Evolutionary conservation across 2,888 invertebrate genomes (phyloP), one percentile per base, ranked within the genome.

Genomic region (Pemphredon lugubris): DNA sequence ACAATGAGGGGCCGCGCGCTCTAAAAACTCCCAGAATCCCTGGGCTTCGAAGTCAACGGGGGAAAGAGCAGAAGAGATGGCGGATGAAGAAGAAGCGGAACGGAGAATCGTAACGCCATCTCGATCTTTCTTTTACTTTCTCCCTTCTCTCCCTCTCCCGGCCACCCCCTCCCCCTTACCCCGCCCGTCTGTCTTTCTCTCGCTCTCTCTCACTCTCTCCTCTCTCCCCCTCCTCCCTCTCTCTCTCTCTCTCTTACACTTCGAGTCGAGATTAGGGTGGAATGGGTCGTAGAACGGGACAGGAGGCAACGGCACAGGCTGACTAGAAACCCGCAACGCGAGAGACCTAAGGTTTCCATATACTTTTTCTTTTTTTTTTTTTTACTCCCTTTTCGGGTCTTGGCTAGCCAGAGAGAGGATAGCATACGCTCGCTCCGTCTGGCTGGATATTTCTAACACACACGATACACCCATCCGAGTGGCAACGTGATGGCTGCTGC

Each of bases 21-120:
- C 86, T 83, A 88, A 88, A 89, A 89, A 89, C 86, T 88, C 83
- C 84, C 83, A 84, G 86, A 88, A 88, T 87, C 84, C 86, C 84
- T 67, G 72, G 77, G 81, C 85, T 83, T 77, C 77, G 78, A 65
- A 77, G 77, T 69, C 70, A 71, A 73, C 64, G 66, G 65, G 73
- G 7, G 75, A 66, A 73, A 77, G 78, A 76, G 79, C 73, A 77
- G 73, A 32, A 74, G 57, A 50, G 69, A 74, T 37, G 75, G 55
- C 65, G 63, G 74, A 23, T 37, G 75, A 74, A 72, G 57, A 60
- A 61, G 73, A 73, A 55, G 55, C 75, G 64, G 64, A 72, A 67
- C 57, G 48, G 57, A 74, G 71, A 69, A 80, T 80, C 57, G 68
- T 70, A 77, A 76, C 74, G 81, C 80, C 78, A 82, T 83, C 81